Percentiles rank a stretch among this genome's conserved stretches.
Conservation (phyloP, 2,113 vertebrate species). For the Nycticryphes semicollaris region DNA sequence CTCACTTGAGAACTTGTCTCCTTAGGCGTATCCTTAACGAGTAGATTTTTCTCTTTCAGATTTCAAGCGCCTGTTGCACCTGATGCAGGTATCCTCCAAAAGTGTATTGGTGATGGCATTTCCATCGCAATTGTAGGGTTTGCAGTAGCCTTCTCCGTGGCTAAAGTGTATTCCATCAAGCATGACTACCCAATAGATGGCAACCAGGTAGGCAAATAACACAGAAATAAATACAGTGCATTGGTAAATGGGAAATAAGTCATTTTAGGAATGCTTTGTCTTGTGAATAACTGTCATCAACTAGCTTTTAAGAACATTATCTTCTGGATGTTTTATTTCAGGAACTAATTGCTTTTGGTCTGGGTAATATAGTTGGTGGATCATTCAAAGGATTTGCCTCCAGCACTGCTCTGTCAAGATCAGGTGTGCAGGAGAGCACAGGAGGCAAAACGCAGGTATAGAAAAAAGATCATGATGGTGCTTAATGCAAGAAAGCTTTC, state of each 20-base stretch:
- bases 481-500: not conserved
- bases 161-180: constrained; percentile 92
- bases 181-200: constrained; percentile 90
- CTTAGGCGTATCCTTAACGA: not conserved
- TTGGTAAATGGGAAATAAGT: not conserved
- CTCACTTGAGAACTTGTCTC: not conserved
- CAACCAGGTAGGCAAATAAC: constrained; percentile 83
- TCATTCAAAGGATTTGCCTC: constrained; percentile 89
- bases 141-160: constrained; percentile 90
- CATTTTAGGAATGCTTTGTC: not conserved
- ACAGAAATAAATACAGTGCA: not conserved
- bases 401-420: constrained; percentile 92
- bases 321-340: constrained; percentile 55
- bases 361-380: constrained; percentile 90
- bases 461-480: not conserved
- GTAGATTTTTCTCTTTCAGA: constrained; percentile 67
- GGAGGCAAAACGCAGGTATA: constrained; percentile 96
- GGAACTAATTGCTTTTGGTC: constrained; percentile 94
- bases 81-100: constrained; percentile 72
- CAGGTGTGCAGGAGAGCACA: constrained; percentile 93
- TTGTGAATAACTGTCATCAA: not conserved
- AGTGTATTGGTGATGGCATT: constrained; percentile 80
- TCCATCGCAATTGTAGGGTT: constrained; percentile 91
- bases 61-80: constrained; percentile 83
- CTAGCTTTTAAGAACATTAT: not conserved